Evolutionary conservation across 1,140 invertebrate genomes (phyloP), one percentile per base, ranked within the genome.

Genomic region (Penaeus chinensis): DNA sequence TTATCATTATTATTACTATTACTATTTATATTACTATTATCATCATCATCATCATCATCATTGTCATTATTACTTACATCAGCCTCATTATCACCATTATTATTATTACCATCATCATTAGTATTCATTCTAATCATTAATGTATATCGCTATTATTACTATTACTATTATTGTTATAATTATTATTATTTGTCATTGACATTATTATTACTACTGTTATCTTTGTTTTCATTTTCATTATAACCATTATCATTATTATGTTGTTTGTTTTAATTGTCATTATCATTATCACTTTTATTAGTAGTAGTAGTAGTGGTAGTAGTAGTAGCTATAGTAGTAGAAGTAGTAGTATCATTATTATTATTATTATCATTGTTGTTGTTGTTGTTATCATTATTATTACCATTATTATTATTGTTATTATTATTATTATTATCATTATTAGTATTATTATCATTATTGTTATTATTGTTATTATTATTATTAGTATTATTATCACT

Each of bases 21-120:
- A 66, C 24, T 7, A n/a, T 65, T 65, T n/a, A 18, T 32, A 32
- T 32, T 32, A 32, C 2, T 32, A 2, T 32, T 32, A 32, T 32
- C n/a, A 65, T 66, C 7, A 66, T 66, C 24, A 66, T 66, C 3
- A 66, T 66, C 24, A 66, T 66, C 3, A 66, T 66, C 7, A 66
- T 7, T 66, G 7, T 66, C 24, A 66, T 66, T 66, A 66, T 66
- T 2, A 66, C 7, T 7, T 3, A 18, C n/a, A 65, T 65, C n/a
- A 65, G 16, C n/a, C 16, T 65, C n/a, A 65, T 65, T 65, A 65
- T 65, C n/a, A 65, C n/a, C n/a, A 65, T 65, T 65, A 65, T 65
- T 65, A 65, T 65, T 65, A 65, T 65, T 65, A n/a, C n/a, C n/a
- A n/a, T 65, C n/a, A n/a, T 65, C n/a, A n/a, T 65, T 65, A n/a